A percentile compares a stretch with the other conserved stretches of the same genome.
Evolutionary conservation across 2,797 vertebrate species (phyloP).

Genomic region (Discoglossus pictus): DNA sequence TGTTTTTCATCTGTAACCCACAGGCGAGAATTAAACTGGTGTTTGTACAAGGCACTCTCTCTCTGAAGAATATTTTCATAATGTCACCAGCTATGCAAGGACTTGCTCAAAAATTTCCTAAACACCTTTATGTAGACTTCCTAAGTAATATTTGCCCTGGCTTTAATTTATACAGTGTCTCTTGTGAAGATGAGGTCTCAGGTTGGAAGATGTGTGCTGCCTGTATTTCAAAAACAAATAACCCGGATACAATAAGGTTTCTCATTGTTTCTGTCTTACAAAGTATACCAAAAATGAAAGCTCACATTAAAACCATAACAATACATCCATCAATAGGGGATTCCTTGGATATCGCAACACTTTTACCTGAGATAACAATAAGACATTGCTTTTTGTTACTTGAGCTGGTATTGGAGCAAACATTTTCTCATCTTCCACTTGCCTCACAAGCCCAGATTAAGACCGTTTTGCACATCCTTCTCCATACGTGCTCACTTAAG

Average conservation of each 20-base stretch:
- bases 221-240: slow-evolving; percentile 40
- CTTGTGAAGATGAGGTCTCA: slow-evolving; percentile 34
- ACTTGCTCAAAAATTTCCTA: slow-evolving; percentile 33
- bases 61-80: slow-evolving; percentile 42
- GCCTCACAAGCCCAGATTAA: slow-evolving; percentile 28
- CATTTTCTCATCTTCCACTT: slow-evolving; percentile 7
- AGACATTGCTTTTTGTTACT: slow-evolving; percentile 36
- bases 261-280: slow-evolving; percentile 43
- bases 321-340: slow-evolving; percentile 34
- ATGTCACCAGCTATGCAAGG: slow-evolving; percentile 47
- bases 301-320: slow-evolving; percentile 38
- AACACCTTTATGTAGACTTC: slow-evolving; percentile 43
- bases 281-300: slow-evolving; percentile 49
- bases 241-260: slow-evolving; percentile 34
- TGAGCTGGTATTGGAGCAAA: slow-evolving; percentile 20
- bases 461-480: slow-evolving; percentile 21
- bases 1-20: slow-evolving; percentile 36
- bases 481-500: slow-evolving; percentile 22
- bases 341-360: slow-evolving; percentile 15
- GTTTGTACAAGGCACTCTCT: slow-evolving; percentile 36
- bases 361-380: slow-evolving; percentile 31
- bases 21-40: slow-evolving; percentile 43
- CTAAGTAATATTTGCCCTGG: slow-evolving; percentile 32
- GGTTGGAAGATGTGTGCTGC: slow-evolving; percentile 35
- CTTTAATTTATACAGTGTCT: slow-evolving; percentile 41